phyloP scores from a whole-genome alignment of 2,113 vertebrate species.

The Cynocephalus volans region DNA sequence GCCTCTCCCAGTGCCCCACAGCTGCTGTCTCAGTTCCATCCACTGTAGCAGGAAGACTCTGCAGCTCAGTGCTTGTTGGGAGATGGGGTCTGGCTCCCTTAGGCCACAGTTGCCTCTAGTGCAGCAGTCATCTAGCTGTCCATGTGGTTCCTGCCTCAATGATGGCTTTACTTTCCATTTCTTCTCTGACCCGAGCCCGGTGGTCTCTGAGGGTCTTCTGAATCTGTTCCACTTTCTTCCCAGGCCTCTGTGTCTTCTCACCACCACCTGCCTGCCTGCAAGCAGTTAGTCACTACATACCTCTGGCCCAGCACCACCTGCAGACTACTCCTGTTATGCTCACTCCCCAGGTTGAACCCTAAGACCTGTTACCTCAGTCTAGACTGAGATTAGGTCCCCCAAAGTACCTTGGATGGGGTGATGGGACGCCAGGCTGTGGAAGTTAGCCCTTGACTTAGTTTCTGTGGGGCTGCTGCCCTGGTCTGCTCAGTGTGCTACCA shows the following conservation, averaged over 20 bases:
- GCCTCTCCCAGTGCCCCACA: background rate
- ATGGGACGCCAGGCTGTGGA: background rate
- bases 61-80: background rate
- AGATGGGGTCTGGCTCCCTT: too few species aligned
- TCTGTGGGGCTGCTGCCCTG: background rate
- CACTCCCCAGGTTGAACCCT: background rate
- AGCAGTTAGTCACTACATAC: background rate
- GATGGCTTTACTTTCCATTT: background rate
- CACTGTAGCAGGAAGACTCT: accelerated
- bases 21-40: accelerated
- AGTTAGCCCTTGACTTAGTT: background rate
- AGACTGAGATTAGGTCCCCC: background rate
- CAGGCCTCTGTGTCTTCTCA: background rate
- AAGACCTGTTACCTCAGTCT: too few species aligned
- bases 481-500: background rate
- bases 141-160: background rate
- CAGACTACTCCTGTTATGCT: background rate
- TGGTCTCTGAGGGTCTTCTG: background rate
- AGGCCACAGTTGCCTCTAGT: accelerated
- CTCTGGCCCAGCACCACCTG: background rate
- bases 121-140: background rate
- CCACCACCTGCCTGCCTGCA: background rate
- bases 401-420: background rate
- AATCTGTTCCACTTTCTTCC: background rate
- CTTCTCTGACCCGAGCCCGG: background rate